phyloP scores from a whole-genome alignment of 2,113 vertebrate genomes.

The Gorsachius goisagi region DNA sequence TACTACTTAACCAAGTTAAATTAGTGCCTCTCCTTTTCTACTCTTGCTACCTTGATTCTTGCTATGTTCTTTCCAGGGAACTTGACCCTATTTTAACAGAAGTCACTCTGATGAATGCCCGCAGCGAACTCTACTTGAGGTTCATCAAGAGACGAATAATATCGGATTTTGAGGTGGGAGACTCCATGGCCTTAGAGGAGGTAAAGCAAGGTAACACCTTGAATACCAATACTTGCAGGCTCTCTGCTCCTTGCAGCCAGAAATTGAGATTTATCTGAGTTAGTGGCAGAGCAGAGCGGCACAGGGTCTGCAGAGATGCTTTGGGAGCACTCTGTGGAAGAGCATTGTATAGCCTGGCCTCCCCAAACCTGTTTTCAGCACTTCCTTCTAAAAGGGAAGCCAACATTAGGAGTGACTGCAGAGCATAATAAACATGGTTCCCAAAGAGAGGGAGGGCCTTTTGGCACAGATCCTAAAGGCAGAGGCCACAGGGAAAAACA shows the following conservation, averaged over 20 bases:
- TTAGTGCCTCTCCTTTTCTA: neutral
- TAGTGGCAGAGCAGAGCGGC: neutral
- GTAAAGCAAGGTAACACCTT: conserved; percentile 85
- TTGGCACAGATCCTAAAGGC: neutral
- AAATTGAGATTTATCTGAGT: neutral
- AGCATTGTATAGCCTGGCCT: neutral
- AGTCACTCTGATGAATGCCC: conserved; percentile 96
- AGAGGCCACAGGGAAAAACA: neutral
- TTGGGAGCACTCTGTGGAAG: neutral
- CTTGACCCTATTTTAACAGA: conserved; percentile 92
- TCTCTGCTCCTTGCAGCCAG: neutral
- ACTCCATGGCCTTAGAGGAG: conserved; percentile 83
- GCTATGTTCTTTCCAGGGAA: conserved; percentile 75
- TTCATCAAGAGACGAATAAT: conserved; percentile 89
- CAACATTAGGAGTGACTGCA: neutral
- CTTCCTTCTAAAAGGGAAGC: neutral
- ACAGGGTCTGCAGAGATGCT: neutral
- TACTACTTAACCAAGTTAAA: neutral
- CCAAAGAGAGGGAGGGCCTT: neutral
- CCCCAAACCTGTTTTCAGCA: neutral
- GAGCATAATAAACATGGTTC: neutral
- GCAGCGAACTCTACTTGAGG: conserved; percentile 93
- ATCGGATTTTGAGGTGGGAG: conserved; percentile 93
- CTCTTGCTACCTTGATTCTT: neutral
- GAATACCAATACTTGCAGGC: neutral